Percentiles rank a stretch among this genome's conserved stretches.
These are phyloP conservation scores for Elaphurus davidianus DNA, from an alignment of 2,113 vertebrate genomes.

Conservation along the genomic window DNA sequence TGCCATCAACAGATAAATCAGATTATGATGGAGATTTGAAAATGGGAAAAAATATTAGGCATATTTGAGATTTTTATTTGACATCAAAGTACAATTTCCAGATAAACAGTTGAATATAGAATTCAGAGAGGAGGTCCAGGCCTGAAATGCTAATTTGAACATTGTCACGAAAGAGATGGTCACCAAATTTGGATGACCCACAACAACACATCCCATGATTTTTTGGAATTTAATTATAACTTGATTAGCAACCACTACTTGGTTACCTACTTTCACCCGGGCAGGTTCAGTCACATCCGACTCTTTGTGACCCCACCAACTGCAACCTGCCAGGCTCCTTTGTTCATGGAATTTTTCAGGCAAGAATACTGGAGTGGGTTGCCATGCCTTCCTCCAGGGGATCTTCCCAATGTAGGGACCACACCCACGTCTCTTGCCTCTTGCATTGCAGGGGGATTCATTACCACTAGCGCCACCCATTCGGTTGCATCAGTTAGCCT, in stretches of 20 bases:
- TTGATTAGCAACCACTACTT: not conserved
- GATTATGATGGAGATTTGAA: not conserved
- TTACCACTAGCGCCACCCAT: rapidly evolving
- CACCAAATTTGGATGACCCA: not conserved
- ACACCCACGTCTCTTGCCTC: not conserved
- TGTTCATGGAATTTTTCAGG: not conserved
- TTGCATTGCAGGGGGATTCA: not conserved
- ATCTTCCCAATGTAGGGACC: not conserved
- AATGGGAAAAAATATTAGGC: not conserved
- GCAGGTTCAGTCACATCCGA: rapidly evolving
- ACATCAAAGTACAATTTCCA: not conserved
- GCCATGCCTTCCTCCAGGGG: not conserved
- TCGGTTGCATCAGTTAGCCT: not conserved
- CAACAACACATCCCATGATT: not conserved
- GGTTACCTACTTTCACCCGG: not conserved
- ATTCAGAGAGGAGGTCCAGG: not conserved
- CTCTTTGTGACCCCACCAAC: not conserved
- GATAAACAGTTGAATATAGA: not conserved
- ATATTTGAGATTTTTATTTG: not conserved
- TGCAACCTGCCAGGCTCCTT: not conserved
- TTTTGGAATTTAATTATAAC: not conserved
- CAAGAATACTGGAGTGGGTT: not conserved
- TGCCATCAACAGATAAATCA: not conserved
- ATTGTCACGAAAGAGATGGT: not conserved
- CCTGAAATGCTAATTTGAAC: not conserved